Base-by-base conservation (phyloP, 2,888 invertebrate genomes). In the Erebia ligea region DNA sequence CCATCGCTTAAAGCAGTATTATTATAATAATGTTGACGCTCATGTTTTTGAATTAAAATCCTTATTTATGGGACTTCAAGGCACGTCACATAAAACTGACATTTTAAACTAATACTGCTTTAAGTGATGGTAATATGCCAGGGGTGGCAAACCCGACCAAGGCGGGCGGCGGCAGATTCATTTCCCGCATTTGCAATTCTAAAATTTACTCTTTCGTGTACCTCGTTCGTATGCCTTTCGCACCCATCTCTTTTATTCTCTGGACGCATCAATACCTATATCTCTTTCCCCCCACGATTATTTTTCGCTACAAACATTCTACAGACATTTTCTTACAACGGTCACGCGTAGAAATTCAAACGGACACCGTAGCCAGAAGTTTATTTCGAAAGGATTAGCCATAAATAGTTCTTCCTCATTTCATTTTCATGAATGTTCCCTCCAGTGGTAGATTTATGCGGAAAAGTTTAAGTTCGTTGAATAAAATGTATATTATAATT, bases 151-250 rank as follows among this genome's bases (percentile, higher is more conserved):
- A 77, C 79, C 78, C 81, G 80, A 84, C 85, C 81, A 84, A 85
- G 84, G 83, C 84, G 80, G 84, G 83, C 84, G 80, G 84, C 83
- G 84, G 89, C 84, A 85, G 85, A 85, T 89, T 88, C 90, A 91
- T 90, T 91, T 89, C 85, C 86, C 86, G 86, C 80, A 92, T 92
- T 93, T 91, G 92, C 92, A 93, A 93, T 91, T 91, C 91, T 90
- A 92, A 92, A 91, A 90, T 88, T 85, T 83, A 86, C 86, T 87
- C 82, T 82, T 86, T 84, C 83, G 80, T 81, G 76, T 81, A 83
- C 79, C 83, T 84, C 82, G 81, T 83, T 82, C 81, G 79, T 81
- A 81, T 80, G 77, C 78, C 80, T 81, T 76, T 80, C 76, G 73
- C 73, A 71, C 69, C 79, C 73, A 75, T 84, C 82, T 83, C 85